Conservation (phyloP, 2,888 invertebrate genomes). For the Tenthredo amoena region DNA sequence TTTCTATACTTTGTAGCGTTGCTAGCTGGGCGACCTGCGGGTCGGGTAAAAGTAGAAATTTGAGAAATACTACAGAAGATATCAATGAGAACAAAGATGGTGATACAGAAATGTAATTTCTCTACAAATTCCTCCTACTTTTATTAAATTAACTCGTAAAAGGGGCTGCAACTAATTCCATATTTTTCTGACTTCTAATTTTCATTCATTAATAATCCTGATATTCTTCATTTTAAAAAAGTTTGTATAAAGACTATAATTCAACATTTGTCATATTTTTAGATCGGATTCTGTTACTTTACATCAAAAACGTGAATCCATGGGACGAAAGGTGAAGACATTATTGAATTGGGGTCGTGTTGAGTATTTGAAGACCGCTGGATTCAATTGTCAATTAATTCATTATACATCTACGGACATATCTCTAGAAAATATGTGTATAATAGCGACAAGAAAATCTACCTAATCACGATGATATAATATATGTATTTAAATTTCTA, state of each 20-base stretch:
- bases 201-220: not conserved
- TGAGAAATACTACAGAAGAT: conserved; percentile 69
- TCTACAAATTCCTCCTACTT: not conserved
- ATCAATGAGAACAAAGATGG: conserved; percentile 26
- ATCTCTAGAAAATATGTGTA: conserved; percentile 90
- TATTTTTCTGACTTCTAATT: not conserved
- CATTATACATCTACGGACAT: conserved; percentile 84
- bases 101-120: conserved; percentile 53
- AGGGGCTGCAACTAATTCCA: not conserved
- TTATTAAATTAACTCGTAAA: not conserved
- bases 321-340: conserved; percentile 88
- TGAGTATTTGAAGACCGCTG: conserved; percentile 81
- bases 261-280: conserved; percentile 8
- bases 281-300: conserved; percentile 33
- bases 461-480: not conserved
- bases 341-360: conserved; percentile 89
- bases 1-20: conserved; percentile 88
- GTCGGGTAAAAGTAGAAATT: conserved; percentile 81
- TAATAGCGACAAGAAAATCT: conserved; percentile 80
- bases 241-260: not conserved
- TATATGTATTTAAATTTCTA: conserved; percentile 8
- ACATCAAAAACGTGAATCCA: conserved; percentile 79
- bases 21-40: conserved; percentile 96
- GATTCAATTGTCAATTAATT: conserved; percentile 83
- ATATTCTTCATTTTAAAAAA: not conserved